These are phyloP conservation scores for Druon quercuslanigerum DNA, from an alignment of 1,140 invertebrate species.

Conservation along the genomic window DNA sequence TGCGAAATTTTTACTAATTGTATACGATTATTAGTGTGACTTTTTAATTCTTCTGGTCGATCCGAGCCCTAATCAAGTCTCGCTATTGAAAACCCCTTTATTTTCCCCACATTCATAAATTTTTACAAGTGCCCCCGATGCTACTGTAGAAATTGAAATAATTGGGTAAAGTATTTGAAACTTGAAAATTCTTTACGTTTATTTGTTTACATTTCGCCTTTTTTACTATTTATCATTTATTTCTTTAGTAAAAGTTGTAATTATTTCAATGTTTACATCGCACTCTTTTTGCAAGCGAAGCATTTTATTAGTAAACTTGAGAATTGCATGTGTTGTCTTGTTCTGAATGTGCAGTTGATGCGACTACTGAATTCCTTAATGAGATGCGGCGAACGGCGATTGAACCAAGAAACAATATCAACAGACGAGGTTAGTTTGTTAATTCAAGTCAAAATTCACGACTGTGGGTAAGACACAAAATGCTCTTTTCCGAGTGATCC, in stretches of 20 bases:
- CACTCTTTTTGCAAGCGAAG: not conserved
- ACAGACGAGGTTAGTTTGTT: conserved; percentile 61
- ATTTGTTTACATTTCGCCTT: not conserved
- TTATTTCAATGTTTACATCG: conserved; percentile 39
- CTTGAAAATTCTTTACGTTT: no score
- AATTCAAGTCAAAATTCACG: not conserved
- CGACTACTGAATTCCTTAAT: conserved; percentile 68
- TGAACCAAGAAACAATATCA: conserved; percentile 57
- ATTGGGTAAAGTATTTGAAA: no score
- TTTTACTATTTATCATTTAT: not conserved
- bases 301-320: conserved; percentile 30
- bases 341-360: conserved; percentile 63
- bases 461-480: not conserved
- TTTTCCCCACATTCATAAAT: no score
- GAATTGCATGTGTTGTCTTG: conserved; percentile 56
- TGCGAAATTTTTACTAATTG: no score
- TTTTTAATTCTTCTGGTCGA: no score
- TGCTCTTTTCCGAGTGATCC: conserved; percentile 1
- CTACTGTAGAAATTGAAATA: no score
- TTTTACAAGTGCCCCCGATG: no score
- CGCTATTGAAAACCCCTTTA: no score
- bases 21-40: no score
- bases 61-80: no score
- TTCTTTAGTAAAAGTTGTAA: conserved; percentile 22
- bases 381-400: conserved; percentile 67